Percentiles rank a stretch among this genome's conserved stretches.
Evolutionary conservation across 2,113 vertebrate species (phyloP).

Genomic region (Axis porcinus): DNA sequence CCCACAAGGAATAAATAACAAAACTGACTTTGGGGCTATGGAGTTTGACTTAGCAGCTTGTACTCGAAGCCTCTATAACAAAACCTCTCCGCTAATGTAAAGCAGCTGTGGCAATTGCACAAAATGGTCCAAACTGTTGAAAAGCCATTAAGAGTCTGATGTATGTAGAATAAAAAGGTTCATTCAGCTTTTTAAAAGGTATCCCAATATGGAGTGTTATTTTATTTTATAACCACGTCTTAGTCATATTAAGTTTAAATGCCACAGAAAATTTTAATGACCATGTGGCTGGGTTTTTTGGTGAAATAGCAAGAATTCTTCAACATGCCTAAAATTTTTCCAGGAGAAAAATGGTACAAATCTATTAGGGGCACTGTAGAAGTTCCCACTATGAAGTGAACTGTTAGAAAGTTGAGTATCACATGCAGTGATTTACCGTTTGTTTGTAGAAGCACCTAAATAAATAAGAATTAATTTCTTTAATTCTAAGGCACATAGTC

Average conservation of each 20-base stretch:
- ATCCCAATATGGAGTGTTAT: slow-evolving; percentile 79
- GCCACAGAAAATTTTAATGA: slow-evolving; percentile 81
- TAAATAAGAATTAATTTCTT: slow-evolving; percentile 76
- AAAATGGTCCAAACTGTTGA: slow-evolving; percentile 83
- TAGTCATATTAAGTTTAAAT: slow-evolving; percentile 79
- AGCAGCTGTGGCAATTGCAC: slow-evolving; percentile 84
- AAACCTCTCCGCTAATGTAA: slow-evolving; percentile 79
- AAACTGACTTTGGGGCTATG: slow-evolving; percentile 66
- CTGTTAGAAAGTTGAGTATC: background rate
- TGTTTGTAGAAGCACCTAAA: slow-evolving; percentile 53
- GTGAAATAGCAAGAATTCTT: slow-evolving; percentile 75
- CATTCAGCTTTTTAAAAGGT: slow-evolving; percentile 82
- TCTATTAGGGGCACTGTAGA: slow-evolving; percentile 30
- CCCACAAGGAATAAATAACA: slow-evolving; percentile 67
- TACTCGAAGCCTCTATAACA: slow-evolving; percentile 77
- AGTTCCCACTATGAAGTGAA: slow-evolving; percentile 43
- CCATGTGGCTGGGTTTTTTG: slow-evolving; percentile 68
- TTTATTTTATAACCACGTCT: slow-evolving; percentile 82
- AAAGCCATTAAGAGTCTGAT: slow-evolving; percentile 85
- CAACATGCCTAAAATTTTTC: slow-evolving; percentile 75
- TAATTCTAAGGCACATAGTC: slow-evolving; percentile 62
- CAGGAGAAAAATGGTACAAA: slow-evolving; percentile 59
- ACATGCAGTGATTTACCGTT: slow-evolving; percentile 62
- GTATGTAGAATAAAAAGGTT: slow-evolving; percentile 85
- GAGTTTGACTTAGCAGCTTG: slow-evolving; percentile 76